These are phyloP conservation scores for Cheilosia scutellata DNA, from an alignment of 2,888 invertebrate species.

Conservation along the genomic window DNA sequence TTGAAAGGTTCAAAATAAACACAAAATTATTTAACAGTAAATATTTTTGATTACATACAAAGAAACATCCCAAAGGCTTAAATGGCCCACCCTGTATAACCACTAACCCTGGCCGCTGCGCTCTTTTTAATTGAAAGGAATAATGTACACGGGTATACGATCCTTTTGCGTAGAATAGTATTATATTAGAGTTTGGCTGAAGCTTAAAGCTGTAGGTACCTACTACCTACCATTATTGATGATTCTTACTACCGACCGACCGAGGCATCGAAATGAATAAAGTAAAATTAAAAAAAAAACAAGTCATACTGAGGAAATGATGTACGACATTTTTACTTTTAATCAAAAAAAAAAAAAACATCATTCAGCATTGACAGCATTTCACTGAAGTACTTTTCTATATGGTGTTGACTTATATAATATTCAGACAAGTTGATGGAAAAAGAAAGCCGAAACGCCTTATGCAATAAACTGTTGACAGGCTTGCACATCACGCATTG, in stretches of 20 bases:
- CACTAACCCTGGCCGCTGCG: too few relatives aligned
- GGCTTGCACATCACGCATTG: slow-evolving; percentile 31
- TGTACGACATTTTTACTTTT: not conserved
- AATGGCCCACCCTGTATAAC: too few relatives aligned
- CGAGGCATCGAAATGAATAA: not conserved
- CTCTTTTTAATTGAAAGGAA: too few relatives aligned
- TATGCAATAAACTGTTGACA: slow-evolving; percentile 36
- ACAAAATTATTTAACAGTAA: not conserved
- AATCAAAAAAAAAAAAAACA: slow-evolving; percentile 31
- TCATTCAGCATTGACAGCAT: slow-evolving; percentile 36
- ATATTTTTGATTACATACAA: too few relatives aligned
- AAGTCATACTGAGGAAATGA: not conserved
- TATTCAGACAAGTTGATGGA: not conserved
- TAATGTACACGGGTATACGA: too few relatives aligned
- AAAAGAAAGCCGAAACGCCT: not conserved
- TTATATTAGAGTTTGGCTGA: too few relatives aligned
- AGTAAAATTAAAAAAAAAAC: not conserved
- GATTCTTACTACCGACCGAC: not conserved
- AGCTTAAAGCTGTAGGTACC: too few relatives aligned
- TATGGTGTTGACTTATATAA: not conserved
- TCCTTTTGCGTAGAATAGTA: too few relatives aligned
- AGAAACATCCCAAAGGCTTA: too few relatives aligned
- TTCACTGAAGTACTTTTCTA: slow-evolving; percentile 1
- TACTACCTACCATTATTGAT: too few relatives aligned
- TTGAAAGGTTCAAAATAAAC: too few relatives aligned